Evolutionary conservation across 2,113 vertebrate genomes (phyloP).

Genomic region (crab-eating macaque (Macaca fascicularis)): DNA sequence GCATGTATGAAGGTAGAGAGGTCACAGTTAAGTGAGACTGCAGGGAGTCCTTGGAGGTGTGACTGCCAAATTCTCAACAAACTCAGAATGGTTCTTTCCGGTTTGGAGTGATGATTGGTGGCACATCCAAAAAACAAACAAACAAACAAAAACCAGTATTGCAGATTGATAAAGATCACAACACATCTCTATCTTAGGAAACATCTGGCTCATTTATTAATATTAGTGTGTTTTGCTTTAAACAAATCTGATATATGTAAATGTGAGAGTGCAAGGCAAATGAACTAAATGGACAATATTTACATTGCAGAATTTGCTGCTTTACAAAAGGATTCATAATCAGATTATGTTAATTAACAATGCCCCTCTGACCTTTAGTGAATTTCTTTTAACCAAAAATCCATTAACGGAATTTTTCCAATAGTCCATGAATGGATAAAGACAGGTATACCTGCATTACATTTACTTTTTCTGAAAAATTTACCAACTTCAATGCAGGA

Average conservation of each 20-base stretch:
- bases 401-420: neutral
- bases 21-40: slow-evolving; percentile 40
- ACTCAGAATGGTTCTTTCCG: slow-evolving; percentile 1
- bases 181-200: slow-evolving; percentile 43
- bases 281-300: slow-evolving; percentile 5
- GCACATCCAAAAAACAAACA: neutral
- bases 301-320: slow-evolving; percentile 21
- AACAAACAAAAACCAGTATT: neutral
- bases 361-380: slow-evolving; percentile 23
- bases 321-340: slow-evolving; percentile 51
- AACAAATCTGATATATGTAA: slow-evolving; percentile 31
- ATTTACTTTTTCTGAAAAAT: neutral
- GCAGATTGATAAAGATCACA: neutral
- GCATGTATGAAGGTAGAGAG: slow-evolving; percentile 22
- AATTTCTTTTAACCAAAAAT: slow-evolving; percentile 9
- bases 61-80: slow-evolving; percentile 49
- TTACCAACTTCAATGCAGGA: neutral
- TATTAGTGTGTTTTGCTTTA: slow-evolving; percentile 46
- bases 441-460: neutral
- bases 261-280: slow-evolving; percentile 53
- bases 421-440: slow-evolving; percentile 6
- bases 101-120: slow-evolving; percentile 17
- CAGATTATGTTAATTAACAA: slow-evolving; percentile 49
- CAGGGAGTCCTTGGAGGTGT: slow-evolving; percentile 8
- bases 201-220: slow-evolving; percentile 24